These are phyloP conservation scores for Chiloscyllium punctatum DNA, from an alignment of 2,797 vertebrate species.

Conservation along the genomic window DNA sequence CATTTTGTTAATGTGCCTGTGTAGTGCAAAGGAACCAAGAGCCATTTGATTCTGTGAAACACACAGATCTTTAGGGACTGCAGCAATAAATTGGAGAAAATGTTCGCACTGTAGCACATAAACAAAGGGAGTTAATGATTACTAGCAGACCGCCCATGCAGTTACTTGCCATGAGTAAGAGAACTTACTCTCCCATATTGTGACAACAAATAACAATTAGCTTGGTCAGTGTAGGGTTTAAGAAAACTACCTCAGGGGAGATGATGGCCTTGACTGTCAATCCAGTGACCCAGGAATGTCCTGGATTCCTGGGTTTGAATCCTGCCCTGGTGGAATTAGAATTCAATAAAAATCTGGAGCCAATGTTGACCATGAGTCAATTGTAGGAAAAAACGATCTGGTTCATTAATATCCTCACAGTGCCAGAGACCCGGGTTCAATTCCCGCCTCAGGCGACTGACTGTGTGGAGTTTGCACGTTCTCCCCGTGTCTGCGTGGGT, in stretches of 20 bases:
- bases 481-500: too few relatives aligned
- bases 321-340: too few relatives aligned
- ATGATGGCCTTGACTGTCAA: too few relatives aligned
- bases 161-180: background rate
- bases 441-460: too few relatives aligned
- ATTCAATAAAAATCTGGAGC: too few relatives aligned
- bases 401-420: too few relatives aligned
- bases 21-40: background rate
- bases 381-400: too few relatives aligned
- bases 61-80: background rate
- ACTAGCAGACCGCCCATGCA: background rate
- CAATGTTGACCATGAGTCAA: too few relatives aligned
- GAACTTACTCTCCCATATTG: background rate
- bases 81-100: background rate
- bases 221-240: background rate
- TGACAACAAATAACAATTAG: background rate
- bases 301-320: too few relatives aligned
- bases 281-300: too few relatives aligned
- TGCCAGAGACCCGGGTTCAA: too few relatives aligned
- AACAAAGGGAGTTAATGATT: background rate
- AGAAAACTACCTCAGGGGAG: background rate
- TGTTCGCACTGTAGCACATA: background rate
- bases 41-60: background rate
- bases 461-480: too few relatives aligned
- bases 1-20: slow-evolving; percentile 1